A percentile compares a stretch with the other conserved stretches of the same genome.
Evolutionary conservation across 2,113 vertebrate species (phyloP).

Genomic region (Gyps fulvus): DNA sequence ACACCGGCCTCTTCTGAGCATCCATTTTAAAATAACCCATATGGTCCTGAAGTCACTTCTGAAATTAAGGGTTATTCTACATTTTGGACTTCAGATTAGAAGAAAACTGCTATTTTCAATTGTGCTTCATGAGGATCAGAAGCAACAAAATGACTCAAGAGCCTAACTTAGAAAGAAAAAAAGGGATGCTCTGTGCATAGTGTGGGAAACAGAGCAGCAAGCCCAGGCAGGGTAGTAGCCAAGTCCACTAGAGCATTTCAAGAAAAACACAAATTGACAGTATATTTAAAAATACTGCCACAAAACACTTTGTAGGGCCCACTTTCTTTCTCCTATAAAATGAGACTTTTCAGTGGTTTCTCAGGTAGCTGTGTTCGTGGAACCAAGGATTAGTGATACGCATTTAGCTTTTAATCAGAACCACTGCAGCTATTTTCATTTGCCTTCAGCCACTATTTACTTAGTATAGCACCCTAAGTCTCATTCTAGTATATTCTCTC

Average conservation of each 20-base stretch:
- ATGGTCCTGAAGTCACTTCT: not conserved
- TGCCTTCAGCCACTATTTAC: not conserved
- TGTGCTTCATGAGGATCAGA: not conserved
- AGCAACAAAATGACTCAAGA: not conserved
- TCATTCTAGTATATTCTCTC: not conserved
- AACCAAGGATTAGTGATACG: not conserved
- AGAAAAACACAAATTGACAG: not conserved
- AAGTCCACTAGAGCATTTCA: too few relatives aligned
- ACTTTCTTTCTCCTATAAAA: not conserved
- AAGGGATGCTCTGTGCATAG: not conserved
- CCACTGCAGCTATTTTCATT: not conserved
- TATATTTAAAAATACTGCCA: not conserved
- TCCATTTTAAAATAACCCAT: not conserved
- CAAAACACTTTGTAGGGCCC: not conserved
- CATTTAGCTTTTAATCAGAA: not conserved
- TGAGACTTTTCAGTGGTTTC: not conserved
- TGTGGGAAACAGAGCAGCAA: not conserved
- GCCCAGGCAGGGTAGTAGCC: not conserved
- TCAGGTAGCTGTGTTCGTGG: fast-evolving
- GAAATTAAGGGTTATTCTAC: not conserved
- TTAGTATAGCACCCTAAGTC: not conserved
- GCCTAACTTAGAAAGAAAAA: not conserved
- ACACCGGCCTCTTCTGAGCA: not conserved
- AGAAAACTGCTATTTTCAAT: not conserved
- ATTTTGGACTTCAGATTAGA: not conserved